A percentile compares a stretch with the other conserved stretches of the same genome.
These are phyloP conservation scores for Hemicordylus capensis DNA, from an alignment of 2,113 vertebrate species.

Conservation along the genomic window DNA sequence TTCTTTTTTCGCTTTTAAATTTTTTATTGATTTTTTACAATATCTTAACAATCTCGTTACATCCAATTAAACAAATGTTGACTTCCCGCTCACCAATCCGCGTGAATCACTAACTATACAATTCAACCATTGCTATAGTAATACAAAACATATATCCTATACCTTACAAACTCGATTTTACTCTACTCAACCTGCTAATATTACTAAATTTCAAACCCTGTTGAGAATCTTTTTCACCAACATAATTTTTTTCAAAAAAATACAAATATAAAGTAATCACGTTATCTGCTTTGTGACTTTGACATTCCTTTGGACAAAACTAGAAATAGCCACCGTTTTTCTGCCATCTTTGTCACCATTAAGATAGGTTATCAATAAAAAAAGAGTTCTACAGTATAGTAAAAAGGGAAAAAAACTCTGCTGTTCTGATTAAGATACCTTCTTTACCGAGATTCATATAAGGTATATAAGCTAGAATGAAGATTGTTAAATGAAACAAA, in stretches of 20 bases:
- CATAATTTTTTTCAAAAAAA: not conserved
- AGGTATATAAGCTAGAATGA: fast-evolving
- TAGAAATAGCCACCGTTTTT: not conserved
- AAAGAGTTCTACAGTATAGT: not conserved
- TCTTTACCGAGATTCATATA: not conserved
- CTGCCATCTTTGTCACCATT: not conserved
- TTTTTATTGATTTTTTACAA: no score
- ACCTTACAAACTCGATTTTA: no score
- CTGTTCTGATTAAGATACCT: fast-evolving
- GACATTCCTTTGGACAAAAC: not conserved
- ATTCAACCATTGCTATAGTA: no score
- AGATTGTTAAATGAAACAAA: not conserved
- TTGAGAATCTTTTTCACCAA: not conserved
- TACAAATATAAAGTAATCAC: not conserved
- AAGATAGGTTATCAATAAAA: not conserved
- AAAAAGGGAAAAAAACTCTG: not conserved
- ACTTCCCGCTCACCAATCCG: no score
- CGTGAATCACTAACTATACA: no score
- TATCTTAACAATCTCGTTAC: no score
- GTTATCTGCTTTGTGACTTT: not conserved
- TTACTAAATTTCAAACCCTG: no score
- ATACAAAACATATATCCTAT: no score
- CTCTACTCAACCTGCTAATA: no score
- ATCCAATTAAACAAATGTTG: no score
- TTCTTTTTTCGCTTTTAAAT: no score